These are phyloP conservation scores for Lacerta viridis DNA, from an alignment of 2,797 vertebrate genomes.

Conservation along the genomic window DNA sequence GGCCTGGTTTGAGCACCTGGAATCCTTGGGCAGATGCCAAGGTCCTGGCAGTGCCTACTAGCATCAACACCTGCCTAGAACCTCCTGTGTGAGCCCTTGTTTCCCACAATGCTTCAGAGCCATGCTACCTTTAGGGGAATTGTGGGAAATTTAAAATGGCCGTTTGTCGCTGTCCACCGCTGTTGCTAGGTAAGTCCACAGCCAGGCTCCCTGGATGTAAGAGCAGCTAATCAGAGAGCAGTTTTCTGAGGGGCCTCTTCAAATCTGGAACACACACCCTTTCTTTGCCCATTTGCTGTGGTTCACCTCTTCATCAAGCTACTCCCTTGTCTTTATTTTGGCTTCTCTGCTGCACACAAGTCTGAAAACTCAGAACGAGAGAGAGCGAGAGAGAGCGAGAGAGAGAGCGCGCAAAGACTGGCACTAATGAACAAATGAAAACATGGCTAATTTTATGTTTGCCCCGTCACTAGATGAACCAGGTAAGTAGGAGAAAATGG, in stretches of 20 bases:
- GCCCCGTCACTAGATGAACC: constrained; percentile 30
- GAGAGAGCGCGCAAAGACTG: constrained; percentile 13
- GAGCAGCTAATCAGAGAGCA: no score
- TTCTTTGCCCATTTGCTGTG: constrained; percentile 41
- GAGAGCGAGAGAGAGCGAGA: constrained; percentile 6
- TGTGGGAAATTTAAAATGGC: background rate
- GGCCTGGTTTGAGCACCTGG: no score
- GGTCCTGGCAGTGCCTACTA: no score
- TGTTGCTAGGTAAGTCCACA: background rate
- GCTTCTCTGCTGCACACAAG: constrained; percentile 17
- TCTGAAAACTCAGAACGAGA: constrained; percentile 48
- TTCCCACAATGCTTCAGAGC: background rate
- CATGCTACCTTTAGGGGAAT: background rate
- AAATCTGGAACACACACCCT: background rate
- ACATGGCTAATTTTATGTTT: constrained; percentile 58
- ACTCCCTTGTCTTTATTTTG: constrained; percentile 9
- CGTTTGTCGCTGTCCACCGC: background rate
- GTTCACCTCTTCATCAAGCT: constrained; percentile 49
- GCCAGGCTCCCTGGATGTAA: background rate
- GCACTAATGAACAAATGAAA: constrained; percentile 59
- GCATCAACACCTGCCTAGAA: background rate
- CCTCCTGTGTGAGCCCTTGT: background rate
- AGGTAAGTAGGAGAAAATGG: constrained; percentile 59
- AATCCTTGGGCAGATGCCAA: no score
- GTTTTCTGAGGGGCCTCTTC: background rate